Evolutionary conservation across 2,113 vertebrate genomes (phyloP), one percentile per base, ranked within the genome.

Genomic region (Chionodraco myersi): DNA sequence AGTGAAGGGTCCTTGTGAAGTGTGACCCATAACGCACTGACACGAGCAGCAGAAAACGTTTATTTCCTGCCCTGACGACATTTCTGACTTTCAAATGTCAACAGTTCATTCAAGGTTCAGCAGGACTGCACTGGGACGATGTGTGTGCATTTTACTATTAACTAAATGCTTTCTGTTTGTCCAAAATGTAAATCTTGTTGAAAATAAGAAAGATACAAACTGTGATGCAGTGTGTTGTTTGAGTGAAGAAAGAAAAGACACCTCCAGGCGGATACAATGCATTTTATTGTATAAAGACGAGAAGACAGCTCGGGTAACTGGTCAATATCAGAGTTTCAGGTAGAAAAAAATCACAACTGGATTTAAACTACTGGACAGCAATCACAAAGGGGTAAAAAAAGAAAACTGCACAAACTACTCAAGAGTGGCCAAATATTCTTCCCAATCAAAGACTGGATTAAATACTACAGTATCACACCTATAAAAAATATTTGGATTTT

Each of bases 281-380:
- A 78, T 90, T 92, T 41, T 92, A 92, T 90, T 92, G 84, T 92
- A 91, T 87, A 92, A 92, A 93, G 89, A 92, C 91, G 89, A 88
- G 70, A 81, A 75, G 77, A 90, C 65, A 91, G 67, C 58, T 74
- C 36, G 60, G 67, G 11, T 83, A 80, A 83, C 69, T 78, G 82
- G 68, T 89, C 78, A 79, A 83, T 54, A 80, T 88, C 82, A 70
- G 74, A 75, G 72, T 89, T 86, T 95, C 69, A 85, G 94, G 95
- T 95, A 95, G 92, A 95, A 95, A 95, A 94, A 95, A 94, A 93
- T 83, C 93, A 92, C 91, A 88, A 91, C 66, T 88, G 82, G 92
- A 92, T 93, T 94, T 23, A 79, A 41, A 83, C 90, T 92, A 91
- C 91, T 84, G 72, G 90, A 89, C 85, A 94, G 84, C 90, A 92